phyloP scores from a whole-genome alignment of 2,888 invertebrate genomes.

The Phorcus lineatus region DNA sequence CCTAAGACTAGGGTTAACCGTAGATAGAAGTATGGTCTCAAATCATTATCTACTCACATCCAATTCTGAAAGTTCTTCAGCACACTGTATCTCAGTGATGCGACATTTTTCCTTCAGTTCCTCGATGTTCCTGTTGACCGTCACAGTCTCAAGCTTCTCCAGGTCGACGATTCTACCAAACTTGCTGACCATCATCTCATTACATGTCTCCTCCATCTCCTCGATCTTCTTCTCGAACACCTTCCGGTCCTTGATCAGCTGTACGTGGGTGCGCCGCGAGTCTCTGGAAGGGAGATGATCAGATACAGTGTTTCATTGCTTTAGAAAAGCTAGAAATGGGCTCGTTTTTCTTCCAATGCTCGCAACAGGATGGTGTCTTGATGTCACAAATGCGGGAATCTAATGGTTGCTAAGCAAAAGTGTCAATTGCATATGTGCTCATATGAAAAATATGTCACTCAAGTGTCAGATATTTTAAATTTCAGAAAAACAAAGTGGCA shows the following conservation, averaged over 20 bases:
- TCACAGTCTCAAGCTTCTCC: conserved; percentile 74
- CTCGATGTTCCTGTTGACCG: conserved; percentile 74
- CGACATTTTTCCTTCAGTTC: conserved; percentile 74
- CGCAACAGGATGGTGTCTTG: too few species aligned
- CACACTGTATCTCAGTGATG: conserved; percentile 67
- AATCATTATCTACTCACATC: conserved; percentile 61
- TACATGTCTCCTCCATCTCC: conserved; percentile 71
- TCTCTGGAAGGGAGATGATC: conserved; percentile 57
- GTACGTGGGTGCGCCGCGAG: conserved; percentile 71
- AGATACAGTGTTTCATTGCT: neutral
- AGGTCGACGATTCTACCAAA: conserved; percentile 74
- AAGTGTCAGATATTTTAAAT: too few species aligned
- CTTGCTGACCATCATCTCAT: conserved; percentile 74
- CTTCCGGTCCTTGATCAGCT: conserved; percentile 73
- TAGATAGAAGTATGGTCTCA: too few species aligned
- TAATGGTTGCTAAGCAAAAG: too few species aligned
- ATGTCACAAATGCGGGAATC: too few species aligned
- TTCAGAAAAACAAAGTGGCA: too few species aligned
- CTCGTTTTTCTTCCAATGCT: too few species aligned
- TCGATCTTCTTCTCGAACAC: conserved; percentile 70
- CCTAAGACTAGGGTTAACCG: too few species aligned
- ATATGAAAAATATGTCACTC: too few species aligned
- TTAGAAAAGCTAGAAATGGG: too few species aligned
- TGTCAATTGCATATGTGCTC: too few species aligned
- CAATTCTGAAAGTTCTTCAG: conserved; percentile 66